phyloP scores from a whole-genome alignment of 2,888 invertebrate genomes.

The Agrenia bidenticulata region DNA sequence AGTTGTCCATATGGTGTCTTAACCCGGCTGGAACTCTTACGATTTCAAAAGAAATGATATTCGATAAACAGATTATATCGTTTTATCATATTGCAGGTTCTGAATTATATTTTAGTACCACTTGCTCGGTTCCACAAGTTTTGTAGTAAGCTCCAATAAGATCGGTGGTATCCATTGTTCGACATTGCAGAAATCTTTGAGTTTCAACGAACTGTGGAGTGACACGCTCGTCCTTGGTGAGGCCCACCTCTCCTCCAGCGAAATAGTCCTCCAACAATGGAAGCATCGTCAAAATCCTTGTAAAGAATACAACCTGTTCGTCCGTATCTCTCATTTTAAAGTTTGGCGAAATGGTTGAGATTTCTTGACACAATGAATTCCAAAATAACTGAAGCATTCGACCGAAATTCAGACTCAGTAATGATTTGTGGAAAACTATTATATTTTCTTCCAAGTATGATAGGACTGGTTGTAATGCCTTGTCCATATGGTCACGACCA shows the following conservation, averaged over 20 bases:
- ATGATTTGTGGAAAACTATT: constrained; percentile 30
- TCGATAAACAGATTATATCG: background rate
- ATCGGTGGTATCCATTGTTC: constrained; percentile 33
- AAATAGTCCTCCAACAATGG: constrained; percentile 37
- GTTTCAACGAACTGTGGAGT: constrained; percentile 28
- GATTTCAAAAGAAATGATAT: background rate
- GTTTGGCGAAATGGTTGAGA: constrained; percentile 13
- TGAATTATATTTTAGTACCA: constrained; percentile 24
- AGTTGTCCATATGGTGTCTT: constrained; percentile 36
- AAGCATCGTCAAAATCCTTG: constrained; percentile 26
- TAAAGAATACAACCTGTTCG: constrained; percentile 32
- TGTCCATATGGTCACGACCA: constrained; percentile 10
- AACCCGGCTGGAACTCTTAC: background rate
- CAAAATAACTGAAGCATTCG: constrained; percentile 45
- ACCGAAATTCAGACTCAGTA: constrained; percentile 43
- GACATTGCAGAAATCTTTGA: constrained; percentile 19
- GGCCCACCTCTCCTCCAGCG: constrained; percentile 40
- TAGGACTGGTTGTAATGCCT: constrained; percentile 36
- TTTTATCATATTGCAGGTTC: background rate
- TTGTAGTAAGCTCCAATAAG: constrained; percentile 43
- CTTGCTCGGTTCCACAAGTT: constrained; percentile 31
- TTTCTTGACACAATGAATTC: constrained; percentile 39
- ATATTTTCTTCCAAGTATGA: constrained; percentile 46
- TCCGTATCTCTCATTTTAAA: constrained; percentile 17
- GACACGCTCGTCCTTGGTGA: constrained; percentile 36